Percentiles rank a stretch among this genome's conserved stretches.
Evolutionary conservation across 2,113 vertebrate species (phyloP).

Genomic region (Stigmatopora nigra): DNA sequence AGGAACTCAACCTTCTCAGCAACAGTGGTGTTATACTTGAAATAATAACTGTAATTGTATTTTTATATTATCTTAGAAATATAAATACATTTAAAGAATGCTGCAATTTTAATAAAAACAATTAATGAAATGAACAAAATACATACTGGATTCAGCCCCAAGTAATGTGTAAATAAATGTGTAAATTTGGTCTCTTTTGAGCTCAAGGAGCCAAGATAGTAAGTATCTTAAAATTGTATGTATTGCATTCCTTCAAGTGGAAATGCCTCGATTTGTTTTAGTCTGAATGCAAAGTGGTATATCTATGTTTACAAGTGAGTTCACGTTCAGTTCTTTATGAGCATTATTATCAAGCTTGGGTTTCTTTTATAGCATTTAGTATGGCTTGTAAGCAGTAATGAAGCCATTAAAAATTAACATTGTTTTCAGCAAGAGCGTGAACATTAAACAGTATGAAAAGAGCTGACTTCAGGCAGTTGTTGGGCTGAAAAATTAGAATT

Average conservation of each 20-base stretch:
- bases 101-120: too few species aligned
- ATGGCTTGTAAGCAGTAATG: conserved; percentile 1
- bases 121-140: too few species aligned
- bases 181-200: neutral
- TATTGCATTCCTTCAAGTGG: neutral
- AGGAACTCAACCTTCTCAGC: neutral
- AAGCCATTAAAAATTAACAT: conserved; percentile 2
- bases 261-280: neutral
- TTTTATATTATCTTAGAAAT: too few species aligned
- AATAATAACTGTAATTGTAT: too few species aligned
- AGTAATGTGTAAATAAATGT: too few species aligned
- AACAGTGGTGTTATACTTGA: too few species aligned
- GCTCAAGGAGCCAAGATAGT: neutral
- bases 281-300: neutral
- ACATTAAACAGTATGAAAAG: conserved; percentile 1
- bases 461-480: neutral
- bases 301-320: neutral
- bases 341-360: neutral
- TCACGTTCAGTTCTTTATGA: neutral
- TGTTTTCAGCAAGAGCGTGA: neutral
- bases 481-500: neutral
- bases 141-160: too few species aligned
- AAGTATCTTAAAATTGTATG: neutral
- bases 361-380: neutral
- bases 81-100: too few species aligned